phyloP scores from a whole-genome alignment of 2,888 invertebrate genomes.

The Tachina fera region DNA sequence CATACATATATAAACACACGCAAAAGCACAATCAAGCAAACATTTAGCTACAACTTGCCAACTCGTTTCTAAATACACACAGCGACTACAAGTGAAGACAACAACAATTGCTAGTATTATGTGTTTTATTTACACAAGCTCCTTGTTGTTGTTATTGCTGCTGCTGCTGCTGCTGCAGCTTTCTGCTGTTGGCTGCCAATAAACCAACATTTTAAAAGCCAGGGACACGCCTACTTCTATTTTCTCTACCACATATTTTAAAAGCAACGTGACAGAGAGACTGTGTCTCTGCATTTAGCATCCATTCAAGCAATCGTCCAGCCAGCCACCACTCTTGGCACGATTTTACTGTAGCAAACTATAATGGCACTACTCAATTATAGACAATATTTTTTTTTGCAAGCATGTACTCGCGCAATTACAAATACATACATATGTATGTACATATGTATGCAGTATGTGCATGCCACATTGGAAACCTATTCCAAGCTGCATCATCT shows the following conservation, averaged over 20 bases:
- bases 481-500: constrained; percentile 37
- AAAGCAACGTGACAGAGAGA: constrained; percentile 19
- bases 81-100: not conserved
- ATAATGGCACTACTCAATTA: constrained; percentile 69
- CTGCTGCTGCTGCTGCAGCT: not conserved
- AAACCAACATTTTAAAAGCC: constrained; percentile 63
- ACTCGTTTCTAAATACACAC: constrained; percentile 8
- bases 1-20: constrained; percentile 20
- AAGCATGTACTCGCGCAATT: not conserved
- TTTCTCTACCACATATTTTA: constrained; percentile 57
- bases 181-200: constrained; percentile 68
- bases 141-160: constrained; percentile 32
- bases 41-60: not conserved
- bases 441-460: too few species aligned
- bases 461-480: constrained; percentile 60
- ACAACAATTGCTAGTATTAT: constrained; percentile 21
- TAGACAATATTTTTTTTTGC: constrained; percentile 30
- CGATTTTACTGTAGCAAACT: constrained; percentile 40
- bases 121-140: constrained; percentile 64
- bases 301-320: not conserved
- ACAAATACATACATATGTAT: not conserved
- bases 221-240: constrained; percentile 70
- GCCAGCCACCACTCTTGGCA: constrained; percentile 32
- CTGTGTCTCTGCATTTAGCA: constrained; percentile 42
- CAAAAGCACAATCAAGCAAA: not conserved